Percentiles rank a stretch among this genome's conserved stretches.
These are phyloP conservation scores for Merodon equestris DNA, from an alignment of 2,888 invertebrate species.

Conservation along the genomic window DNA sequence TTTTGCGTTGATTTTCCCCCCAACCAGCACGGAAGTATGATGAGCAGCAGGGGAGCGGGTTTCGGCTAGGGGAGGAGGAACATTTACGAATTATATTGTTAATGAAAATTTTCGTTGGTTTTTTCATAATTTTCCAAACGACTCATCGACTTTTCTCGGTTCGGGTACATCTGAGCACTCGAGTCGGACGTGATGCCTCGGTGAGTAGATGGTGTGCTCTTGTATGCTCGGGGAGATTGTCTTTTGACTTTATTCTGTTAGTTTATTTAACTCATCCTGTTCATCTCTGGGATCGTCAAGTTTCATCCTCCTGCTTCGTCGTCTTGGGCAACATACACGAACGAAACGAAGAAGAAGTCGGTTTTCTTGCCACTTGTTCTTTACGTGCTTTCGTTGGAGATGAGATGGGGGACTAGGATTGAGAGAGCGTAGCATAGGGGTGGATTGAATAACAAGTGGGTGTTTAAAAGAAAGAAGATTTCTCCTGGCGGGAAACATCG, in stretches of 20 bases:
- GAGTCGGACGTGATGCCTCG: constrained; percentile 3
- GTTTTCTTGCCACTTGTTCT: constrained; percentile 60
- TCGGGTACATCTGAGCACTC: constrained; percentile 11
- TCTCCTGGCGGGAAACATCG: neutral
- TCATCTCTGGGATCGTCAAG: neutral
- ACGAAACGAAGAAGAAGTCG: constrained; percentile 33
- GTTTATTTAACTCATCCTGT: constrained; percentile 51
- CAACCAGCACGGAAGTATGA: neutral
- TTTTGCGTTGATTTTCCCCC: constrained; percentile 19
- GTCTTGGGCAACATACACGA: neutral
- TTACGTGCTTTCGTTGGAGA: constrained; percentile 48
- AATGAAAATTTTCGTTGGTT: constrained; percentile 60
- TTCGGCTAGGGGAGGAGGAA: no score
- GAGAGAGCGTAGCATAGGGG: constrained; percentile 9
- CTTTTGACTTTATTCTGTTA: constrained; percentile 67
- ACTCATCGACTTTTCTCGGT: constrained; percentile 21
- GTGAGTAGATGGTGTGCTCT: neutral
- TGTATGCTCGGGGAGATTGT: constrained; percentile 50
- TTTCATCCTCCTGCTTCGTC: no score
- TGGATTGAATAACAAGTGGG: constrained; percentile 54
- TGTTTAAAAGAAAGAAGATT: constrained; percentile 14
- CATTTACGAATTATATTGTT: constrained; percentile 53
- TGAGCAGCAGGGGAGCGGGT: constrained; percentile 33
- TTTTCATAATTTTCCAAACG: constrained; percentile 53
- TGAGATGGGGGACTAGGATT: constrained; percentile 4